These are phyloP conservation scores for Hylyphantes graminicola DNA, from an alignment of 1,140 invertebrate species.

Conservation along the genomic window DNA sequence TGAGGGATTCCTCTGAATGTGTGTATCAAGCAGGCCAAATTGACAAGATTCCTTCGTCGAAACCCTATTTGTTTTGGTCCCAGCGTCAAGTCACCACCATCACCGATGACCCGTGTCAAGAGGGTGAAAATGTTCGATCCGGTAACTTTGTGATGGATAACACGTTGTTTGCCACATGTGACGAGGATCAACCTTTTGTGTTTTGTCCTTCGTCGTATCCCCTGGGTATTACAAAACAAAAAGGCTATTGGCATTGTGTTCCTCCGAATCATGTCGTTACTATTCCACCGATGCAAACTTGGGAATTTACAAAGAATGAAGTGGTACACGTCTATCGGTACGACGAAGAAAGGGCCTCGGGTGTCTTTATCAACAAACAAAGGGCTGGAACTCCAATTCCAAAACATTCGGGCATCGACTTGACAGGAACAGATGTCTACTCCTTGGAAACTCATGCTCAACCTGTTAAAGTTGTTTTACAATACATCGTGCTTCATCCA, in stretches of 20 bases:
- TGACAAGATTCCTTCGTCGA: background rate
- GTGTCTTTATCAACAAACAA: background rate
- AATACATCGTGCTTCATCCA: background rate
- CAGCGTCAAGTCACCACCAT: background rate
- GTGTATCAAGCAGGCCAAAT: background rate
- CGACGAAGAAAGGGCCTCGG: background rate
- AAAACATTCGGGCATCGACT: background rate
- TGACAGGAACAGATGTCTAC: background rate
- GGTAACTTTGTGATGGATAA: constrained; percentile 9
- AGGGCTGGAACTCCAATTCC: background rate
- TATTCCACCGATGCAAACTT: background rate
- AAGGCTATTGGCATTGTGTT: background rate
- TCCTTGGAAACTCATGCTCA: background rate
- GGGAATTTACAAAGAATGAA: background rate
- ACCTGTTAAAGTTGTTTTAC: background rate
- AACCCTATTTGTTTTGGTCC: background rate
- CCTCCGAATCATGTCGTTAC: background rate
- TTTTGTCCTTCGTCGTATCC: constrained; percentile 17
- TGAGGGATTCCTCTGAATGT: background rate
- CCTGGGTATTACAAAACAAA: background rate
- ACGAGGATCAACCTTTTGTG: constrained; percentile 1
- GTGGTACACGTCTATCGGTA: background rate
- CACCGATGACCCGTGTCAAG: background rate
- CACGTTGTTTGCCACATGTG: background rate
- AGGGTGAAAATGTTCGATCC: background rate